Base-by-base conservation (phyloP, 2,888 invertebrate genomes). In the Lasioglossum oenotherae region DNA sequence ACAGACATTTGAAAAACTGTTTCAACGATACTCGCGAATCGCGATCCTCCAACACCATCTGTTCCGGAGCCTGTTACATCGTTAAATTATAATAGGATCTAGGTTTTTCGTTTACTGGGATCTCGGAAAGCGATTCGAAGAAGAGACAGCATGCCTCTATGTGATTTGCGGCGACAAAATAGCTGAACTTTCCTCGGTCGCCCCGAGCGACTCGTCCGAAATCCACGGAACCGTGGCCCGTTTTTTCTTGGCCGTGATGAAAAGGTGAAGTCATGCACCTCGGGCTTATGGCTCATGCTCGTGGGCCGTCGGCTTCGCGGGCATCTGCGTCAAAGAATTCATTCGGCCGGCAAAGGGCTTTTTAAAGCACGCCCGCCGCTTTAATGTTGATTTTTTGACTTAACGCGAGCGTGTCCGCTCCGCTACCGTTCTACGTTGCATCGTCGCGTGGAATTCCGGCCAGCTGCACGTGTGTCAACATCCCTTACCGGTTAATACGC, bases 341-440 rank as follows among this genome's bases (percentile, higher is more conserved):
- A 60, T 80, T 31, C 77, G 41, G n/a, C 35, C 27, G 16, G 67
- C 72, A 76, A 76, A 78, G 64, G 46, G 72, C 64, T 72, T 83
- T 76, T 83, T 83, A 75, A 46, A 57, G 75, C 85, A 64, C 53
- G 81, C 4, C 81, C 73, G 27, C 27, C 74, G 71, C 27, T 73
- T 76, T 53, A 74, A 74, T 93, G 93, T 93, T 93, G 93, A 93
- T 93, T 93, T 93, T 93, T 93, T 92, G 92, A 93, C 93, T 93
- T 93, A 93, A 87, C 92, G 87, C 90, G 19, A 23, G 19, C 31
- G 60, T 60, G 71, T 41, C 71, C 49, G 79, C 53, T 31, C 35
- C 78, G 89, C 91, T 92, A 92, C 92, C 89, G 91, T 89, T 71
- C 78, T 76, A 35, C 82, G 67, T 46, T 23, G 69, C 82, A 72